Evolutionary conservation across 2,797 vertebrate genomes (phyloP), one percentile per base, ranked within the genome.

Genomic region (Balearica regulorum): DNA sequence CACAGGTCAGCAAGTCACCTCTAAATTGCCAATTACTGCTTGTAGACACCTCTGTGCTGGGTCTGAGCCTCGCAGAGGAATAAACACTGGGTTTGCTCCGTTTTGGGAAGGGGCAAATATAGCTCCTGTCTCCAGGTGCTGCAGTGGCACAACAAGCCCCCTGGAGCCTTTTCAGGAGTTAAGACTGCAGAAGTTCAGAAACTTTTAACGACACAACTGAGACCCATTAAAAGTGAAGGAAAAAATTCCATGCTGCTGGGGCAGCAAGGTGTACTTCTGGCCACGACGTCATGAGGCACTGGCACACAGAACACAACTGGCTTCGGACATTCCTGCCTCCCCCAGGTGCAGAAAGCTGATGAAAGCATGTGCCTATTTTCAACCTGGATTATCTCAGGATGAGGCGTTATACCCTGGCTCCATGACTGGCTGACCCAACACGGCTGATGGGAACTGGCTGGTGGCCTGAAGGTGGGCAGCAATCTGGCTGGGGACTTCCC

Each of bases 301-400:
- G 1, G 37, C 46, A 44, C 33, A 54, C 1, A 1, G 65, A 76
- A 37, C 1, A 3, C 22, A 64, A 29, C 28, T 6, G 8, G 24
- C 41, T 66, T 44, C 0, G 2, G 20, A n/a, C 3, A 4, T 24
- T 46, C 29, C 53, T 0, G 0, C 53, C 55, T 71, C 33, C 25
- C 55, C 41, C 37, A 24, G 21, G 14, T 55, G 46, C 26, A 19
- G 39, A 14, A 14, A 43, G 9, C 66, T 41, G 15, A 60, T 48
- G 53, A 35, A 64, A 75, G 3, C 2, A 0, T 3, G 39, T 49
- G 58, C 16, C 31, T 81, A 4, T 60, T 66, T 77, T 39, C 46
- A 72, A 6, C 37, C 10, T 55, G 60, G 54, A 28, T 51, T 71
- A 55, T 26, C 60, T 61, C 60, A 55, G 53, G 70, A 51, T 0